These are phyloP conservation scores for Littorina saxatilis DNA, from an alignment of 1,140 invertebrate genomes.

Conservation along the genomic window DNA sequence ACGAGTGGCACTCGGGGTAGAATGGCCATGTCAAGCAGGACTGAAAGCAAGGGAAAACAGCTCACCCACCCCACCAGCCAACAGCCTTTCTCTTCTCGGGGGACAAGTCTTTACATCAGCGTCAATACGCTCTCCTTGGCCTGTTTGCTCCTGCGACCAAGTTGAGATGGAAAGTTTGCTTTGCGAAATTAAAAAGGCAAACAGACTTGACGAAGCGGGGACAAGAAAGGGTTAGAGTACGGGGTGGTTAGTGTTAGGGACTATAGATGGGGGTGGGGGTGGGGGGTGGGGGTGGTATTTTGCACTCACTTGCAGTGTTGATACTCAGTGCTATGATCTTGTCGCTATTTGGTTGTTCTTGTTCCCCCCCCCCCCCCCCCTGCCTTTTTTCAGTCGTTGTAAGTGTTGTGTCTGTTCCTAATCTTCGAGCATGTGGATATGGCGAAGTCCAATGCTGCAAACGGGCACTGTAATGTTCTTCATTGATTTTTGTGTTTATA, in stretches of 20 bases:
- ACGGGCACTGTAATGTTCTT: no score
- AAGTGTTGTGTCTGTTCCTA: no score
- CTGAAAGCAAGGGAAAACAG: neutral
- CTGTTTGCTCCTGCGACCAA: slow-evolving; percentile 11
- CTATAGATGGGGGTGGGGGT: no score
- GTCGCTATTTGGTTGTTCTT: no score
- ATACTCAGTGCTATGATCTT: no score
- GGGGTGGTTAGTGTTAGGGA: neutral
- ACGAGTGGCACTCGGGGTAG: neutral
- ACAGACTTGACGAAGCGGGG: neutral
- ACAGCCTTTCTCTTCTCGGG: slow-evolving; percentile 3
- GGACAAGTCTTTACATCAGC: slow-evolving; percentile 20
- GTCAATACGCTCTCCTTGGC: slow-evolving; percentile 2
- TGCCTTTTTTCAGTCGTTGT: no score
- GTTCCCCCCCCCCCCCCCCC: no score
- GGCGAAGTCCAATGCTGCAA: no score
- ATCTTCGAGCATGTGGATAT: no score
- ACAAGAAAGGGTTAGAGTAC: neutral
- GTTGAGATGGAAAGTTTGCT: slow-evolving; percentile 27
- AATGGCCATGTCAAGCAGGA: neutral
- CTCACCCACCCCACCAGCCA: neutral
- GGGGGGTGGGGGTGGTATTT: no score
- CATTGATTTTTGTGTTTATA: no score
- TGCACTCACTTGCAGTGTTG: no score
- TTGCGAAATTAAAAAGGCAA: slow-evolving; percentile 33